Evolutionary conservation across 2,113 vertebrate species (phyloP).

Genomic region (Ailuropoda melanoleuca): DNA sequence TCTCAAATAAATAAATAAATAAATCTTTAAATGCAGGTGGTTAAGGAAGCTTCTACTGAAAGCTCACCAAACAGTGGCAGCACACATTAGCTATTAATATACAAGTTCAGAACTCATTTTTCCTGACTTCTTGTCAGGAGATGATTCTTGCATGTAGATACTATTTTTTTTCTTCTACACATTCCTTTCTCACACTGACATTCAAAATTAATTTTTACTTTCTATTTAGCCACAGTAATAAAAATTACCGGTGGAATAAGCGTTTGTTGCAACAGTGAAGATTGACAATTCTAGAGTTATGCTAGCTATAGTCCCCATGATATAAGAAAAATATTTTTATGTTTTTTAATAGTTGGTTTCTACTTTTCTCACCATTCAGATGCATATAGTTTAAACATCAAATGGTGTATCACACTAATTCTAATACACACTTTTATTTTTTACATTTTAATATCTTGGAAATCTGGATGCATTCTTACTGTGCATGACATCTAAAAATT

Average conservation of each 20-base stretch:
- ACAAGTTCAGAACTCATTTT: not conserved
- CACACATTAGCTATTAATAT: not conserved
- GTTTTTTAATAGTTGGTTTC: conserved; percentile 3
- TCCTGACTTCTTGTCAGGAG: not conserved
- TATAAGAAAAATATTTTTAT: not conserved
- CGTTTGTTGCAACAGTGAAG: not conserved
- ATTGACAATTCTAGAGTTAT: not conserved
- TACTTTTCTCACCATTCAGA: conserved; percentile 5
- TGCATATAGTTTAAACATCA: not conserved
- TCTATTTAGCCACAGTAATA: not conserved
- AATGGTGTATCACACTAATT: not conserved
- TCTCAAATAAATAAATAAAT: not conserved
- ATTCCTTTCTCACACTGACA: not conserved
- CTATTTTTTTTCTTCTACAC: not conserved
- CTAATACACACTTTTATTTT: not conserved
- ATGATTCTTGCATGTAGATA: not conserved
- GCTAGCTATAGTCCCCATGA: not conserved
- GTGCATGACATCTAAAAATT: conserved; percentile 10
- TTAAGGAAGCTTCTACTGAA: conserved; percentile 2
- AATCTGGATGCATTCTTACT: not conserved
- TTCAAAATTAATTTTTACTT: conserved; percentile 36
- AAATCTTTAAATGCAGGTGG: not conserved
- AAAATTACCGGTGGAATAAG: not conserved
- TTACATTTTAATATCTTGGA: conserved; percentile 30
- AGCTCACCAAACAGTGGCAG: conserved; percentile 7